Evolutionary conservation across 1,140 invertebrate species (phyloP), one percentile per base, ranked within the genome.

Genomic region (Lysiphlebus fabarum): DNA sequence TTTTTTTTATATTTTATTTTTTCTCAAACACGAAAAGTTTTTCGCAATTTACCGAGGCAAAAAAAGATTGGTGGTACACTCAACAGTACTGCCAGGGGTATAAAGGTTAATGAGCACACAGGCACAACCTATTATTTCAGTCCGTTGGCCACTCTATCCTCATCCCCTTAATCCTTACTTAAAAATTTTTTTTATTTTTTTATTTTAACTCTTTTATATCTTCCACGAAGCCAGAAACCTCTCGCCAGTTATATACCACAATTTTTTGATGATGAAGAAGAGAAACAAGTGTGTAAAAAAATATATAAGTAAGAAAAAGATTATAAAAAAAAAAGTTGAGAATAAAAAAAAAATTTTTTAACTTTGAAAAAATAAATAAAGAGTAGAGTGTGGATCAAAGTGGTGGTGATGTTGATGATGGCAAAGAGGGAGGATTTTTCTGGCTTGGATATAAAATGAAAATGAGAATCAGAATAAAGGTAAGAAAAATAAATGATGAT

Each of bases 31-130:
- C 14, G 44, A 40, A 61, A 47, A 51, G 56, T 60, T 56, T 56
- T 53, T 33, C 58, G 62, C 57, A 61, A n/a, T 59, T 69, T 65
- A 63, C 59, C 60, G 62, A 65, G 63, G 62, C 67, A 71, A 65
- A 26, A 26, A 64, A 72, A 73, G 70, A 73, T 73, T 70, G 71
- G 67, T 71, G 70, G 71, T 71, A 71, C 69, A 70, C 65, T 51
- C 9, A 70, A 69, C 55, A 68, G 69, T 66, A 71, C 69, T 69
- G 74, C 66, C 70, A 65, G 70, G 17, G 75, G 75, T 77, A 77
- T 76, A 77, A 79, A 79, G 77, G 77, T 78, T 79, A 79, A 79
- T 79, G 76, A 79, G 76, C 76, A 73, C 74, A 64, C 74, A 71
- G 70, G 74, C 74, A 71, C 73, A 79, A 77, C 75, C 77, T 79